Percentiles rank a stretch among this genome's conserved stretches.
These are phyloP conservation scores for Ceratotherium simum DNA, from an alignment of 2,113 vertebrate species.

Conservation along the genomic window DNA sequence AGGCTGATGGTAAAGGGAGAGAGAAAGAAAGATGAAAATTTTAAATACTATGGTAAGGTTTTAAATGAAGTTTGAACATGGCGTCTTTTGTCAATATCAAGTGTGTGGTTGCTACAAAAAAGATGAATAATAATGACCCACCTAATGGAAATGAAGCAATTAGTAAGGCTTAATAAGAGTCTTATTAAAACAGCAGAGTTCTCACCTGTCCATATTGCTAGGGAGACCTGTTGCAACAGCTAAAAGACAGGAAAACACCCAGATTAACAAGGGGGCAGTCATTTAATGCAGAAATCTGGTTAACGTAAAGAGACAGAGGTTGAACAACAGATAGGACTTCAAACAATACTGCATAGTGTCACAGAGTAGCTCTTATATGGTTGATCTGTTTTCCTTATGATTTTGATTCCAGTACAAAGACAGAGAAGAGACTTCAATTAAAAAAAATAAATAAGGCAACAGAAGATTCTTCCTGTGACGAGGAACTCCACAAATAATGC, in stretches of 20 bases:
- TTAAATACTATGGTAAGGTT: background rate
- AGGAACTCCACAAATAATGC: slow-evolving; percentile 50
- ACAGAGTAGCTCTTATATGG: slow-evolving; percentile 48
- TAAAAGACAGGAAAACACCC: slow-evolving; percentile 28
- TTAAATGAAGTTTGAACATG: background rate
- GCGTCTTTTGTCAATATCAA: slow-evolving; percentile 1
- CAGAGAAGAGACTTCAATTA: slow-evolving; percentile 43
- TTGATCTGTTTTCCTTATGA: slow-evolving; percentile 33
- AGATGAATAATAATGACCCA: background rate
- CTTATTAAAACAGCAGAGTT: slow-evolving; percentile 20
- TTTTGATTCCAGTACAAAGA: slow-evolving; percentile 64
- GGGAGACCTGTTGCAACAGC: background rate
- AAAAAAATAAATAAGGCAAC: slow-evolving; percentile 75
- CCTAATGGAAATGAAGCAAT: background rate
- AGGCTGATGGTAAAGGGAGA: background rate
- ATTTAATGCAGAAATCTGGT: slow-evolving; percentile 78
- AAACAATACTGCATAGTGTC: slow-evolving; percentile 70
- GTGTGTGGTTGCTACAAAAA: background rate
- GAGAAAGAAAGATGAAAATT: background rate
- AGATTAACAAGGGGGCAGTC: slow-evolving; percentile 64
- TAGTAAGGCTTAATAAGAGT: background rate
- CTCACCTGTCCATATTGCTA: background rate
- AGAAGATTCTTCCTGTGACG: slow-evolving; percentile 72
- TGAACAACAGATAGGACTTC: slow-evolving; percentile 28
- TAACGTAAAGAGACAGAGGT: slow-evolving; percentile 62